A percentile compares a stretch with the other conserved stretches of the same genome.
Conservation (phyloP, 2,113 vertebrate genomes). For the Pollimyrus isidori region DNA sequence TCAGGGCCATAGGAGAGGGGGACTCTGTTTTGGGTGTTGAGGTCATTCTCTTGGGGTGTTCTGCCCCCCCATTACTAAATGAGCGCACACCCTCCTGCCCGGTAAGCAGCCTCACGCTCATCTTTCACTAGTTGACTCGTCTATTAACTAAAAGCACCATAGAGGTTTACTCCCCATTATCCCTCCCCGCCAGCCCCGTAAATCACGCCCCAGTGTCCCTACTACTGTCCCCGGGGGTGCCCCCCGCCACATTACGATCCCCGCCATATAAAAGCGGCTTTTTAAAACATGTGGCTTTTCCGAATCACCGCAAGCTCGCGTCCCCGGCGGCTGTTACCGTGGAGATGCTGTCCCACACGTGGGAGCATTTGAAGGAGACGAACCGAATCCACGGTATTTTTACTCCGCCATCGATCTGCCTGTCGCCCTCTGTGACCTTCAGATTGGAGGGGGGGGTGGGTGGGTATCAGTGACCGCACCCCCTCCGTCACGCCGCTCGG, state of each 20-base stretch:
- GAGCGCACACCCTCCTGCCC: conserved; percentile 37
- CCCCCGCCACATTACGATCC: neutral
- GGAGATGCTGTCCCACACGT: neutral
- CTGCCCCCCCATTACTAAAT: conserved; percentile 51
- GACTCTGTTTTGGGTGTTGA: conserved; percentile 22
- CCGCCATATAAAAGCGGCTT: neutral
- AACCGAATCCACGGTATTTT: conserved; percentile 57
- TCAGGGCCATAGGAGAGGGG: conserved; percentile 23
- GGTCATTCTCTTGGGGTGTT: neutral
- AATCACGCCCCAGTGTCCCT: conserved; percentile 44
- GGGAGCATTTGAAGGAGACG: conserved; percentile 39
- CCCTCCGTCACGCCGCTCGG: conserved; percentile 41
- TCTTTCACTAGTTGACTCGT: conserved; percentile 63
- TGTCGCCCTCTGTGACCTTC: conserved; percentile 61
- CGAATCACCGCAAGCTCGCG: neutral
- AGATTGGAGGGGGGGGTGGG: conserved; percentile 48
- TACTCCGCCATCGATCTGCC: conserved; percentile 56
- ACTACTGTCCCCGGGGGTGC: conserved; percentile 3
- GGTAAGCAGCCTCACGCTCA: conserved; percentile 56
- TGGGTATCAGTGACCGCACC: conserved; percentile 48
- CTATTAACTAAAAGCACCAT: conserved; percentile 68
- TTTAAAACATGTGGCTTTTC: neutral
- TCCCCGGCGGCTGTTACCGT: neutral
- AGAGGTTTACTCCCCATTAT: conserved; percentile 65
- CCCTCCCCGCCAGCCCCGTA: conserved; percentile 59